Conservation (phyloP, 2,113 vertebrate genomes). For the Paradoxurus hermaphroditus region DNA sequence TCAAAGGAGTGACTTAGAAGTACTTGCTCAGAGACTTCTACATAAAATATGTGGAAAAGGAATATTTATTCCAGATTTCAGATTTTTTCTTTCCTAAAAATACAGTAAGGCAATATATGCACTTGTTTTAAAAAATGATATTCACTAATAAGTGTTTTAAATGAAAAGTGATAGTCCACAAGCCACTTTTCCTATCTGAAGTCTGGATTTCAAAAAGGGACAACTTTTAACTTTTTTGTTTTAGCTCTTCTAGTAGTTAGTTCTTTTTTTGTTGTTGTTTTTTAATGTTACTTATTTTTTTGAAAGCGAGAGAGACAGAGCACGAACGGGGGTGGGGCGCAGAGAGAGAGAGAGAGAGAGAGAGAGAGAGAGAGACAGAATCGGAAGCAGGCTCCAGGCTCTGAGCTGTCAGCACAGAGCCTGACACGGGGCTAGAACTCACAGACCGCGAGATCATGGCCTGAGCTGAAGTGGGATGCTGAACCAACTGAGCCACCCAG, state of each 20-base stretch:
- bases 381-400: no score
- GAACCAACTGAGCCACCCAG: no score
- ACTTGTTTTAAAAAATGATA: not conserved
- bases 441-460: no score
- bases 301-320: no score
- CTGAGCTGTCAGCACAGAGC: no score
- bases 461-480: no score
- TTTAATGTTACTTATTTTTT: no score
- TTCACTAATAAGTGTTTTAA: not conserved
- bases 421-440: no score
- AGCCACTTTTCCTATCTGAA: not conserved
- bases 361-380: no score
- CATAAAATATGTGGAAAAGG: not conserved
- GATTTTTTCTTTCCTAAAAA: not conserved
- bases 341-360: no score
- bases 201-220: not conserved
- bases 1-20: not conserved
- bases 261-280: no score
- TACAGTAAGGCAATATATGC: not conserved
- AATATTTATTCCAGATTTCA: not conserved
- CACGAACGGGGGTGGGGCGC: no score
- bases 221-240: not conserved
- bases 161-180: not conserved
- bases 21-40: not conserved
- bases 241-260: not conserved